Evolutionary conservation across 2,797 vertebrate species (phyloP).

Genomic region (Coracias cyanogaster): DNA sequence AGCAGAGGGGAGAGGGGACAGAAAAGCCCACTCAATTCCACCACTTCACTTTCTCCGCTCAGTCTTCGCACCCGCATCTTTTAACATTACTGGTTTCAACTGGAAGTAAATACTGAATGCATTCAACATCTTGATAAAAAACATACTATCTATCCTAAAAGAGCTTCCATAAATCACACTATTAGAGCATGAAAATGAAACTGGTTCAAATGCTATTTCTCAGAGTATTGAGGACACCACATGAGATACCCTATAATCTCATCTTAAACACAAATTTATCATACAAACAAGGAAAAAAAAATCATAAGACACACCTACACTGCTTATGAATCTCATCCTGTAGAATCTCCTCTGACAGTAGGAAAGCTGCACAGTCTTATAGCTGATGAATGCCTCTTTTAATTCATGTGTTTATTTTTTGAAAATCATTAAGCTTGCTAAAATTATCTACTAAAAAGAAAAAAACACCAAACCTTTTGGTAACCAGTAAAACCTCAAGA

Average conservation of each 20-base stretch:
- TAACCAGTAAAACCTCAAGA: not conserved
- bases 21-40: not conserved
- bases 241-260: not conserved
- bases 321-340: not conserved
- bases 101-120: not conserved
- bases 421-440: not conserved
- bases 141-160: not conserved
- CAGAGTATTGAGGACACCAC: not conserved
- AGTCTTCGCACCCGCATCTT: not conserved
- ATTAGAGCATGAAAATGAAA: not conserved
- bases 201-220: not conserved
- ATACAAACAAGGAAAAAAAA: not conserved
- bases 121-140: not conserved
- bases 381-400: not conserved
- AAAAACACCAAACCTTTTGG: not conserved
- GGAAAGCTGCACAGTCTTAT: not conserved
- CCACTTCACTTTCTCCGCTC: not conserved
- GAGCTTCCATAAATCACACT: not conserved
- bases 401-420: not conserved
- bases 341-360: not conserved
- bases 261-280: not conserved
- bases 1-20: not conserved
- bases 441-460: slow-evolving; percentile 21
- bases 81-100: not conserved
- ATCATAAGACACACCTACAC: not conserved